A percentile compares a stretch with the other conserved stretches of the same genome.
phyloP scores from a whole-genome alignment of 23 tunicate genomes.

The Diplosoma virens region DNA sequence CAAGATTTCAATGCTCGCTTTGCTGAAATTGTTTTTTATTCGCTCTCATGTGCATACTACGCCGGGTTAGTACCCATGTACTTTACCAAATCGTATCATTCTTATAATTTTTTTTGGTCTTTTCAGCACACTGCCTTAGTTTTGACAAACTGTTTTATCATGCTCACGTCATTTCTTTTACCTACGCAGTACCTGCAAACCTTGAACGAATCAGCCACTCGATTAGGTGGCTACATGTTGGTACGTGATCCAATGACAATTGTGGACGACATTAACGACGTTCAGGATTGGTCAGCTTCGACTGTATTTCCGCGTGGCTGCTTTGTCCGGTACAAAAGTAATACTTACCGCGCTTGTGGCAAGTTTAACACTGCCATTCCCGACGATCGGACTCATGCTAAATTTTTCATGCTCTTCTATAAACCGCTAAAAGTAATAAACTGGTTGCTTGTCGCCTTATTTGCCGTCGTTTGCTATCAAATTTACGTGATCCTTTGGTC shows the following conservation, averaged over 20 bases:
- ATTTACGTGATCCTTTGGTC: slow-evolving; percentile 58
- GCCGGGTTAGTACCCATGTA: slow-evolving; percentile 81
- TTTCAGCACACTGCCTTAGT: slow-evolving; percentile 58
- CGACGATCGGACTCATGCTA: slow-evolving; percentile 36
- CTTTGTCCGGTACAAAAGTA: slow-evolving; percentile 29
- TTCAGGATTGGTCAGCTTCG: slow-evolving; percentile 45
- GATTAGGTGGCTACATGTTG: slow-evolving; percentile 43
- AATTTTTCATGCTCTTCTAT: slow-evolving; percentile 47
- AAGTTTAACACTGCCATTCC: slow-evolving; percentile 72
- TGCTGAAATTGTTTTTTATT: slow-evolving; percentile 63
- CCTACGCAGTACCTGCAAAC: slow-evolving; percentile 58
- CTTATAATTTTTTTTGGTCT: slow-evolving; percentile 70
- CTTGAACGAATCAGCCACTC: slow-evolving; percentile 52
- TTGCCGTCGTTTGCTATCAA: slow-evolving; percentile 52
- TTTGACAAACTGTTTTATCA: slow-evolving; percentile 44
- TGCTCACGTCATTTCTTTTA: slow-evolving; percentile 49
- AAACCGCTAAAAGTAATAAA: slow-evolving; percentile 48
- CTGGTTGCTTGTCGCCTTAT: slow-evolving; percentile 39
- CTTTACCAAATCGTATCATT: slow-evolving; percentile 68
- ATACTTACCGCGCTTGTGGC: slow-evolving; percentile 40
- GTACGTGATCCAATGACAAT: background rate
- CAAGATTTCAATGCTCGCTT: slow-evolving; percentile 58
- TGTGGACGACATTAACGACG: background rate
- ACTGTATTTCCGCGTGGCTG: slow-evolving; percentile 27
- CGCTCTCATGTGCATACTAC: slow-evolving; percentile 68